phyloP scores from a whole-genome alignment of 2,113 vertebrate genomes.

The Dipodomys merriami region DNA sequence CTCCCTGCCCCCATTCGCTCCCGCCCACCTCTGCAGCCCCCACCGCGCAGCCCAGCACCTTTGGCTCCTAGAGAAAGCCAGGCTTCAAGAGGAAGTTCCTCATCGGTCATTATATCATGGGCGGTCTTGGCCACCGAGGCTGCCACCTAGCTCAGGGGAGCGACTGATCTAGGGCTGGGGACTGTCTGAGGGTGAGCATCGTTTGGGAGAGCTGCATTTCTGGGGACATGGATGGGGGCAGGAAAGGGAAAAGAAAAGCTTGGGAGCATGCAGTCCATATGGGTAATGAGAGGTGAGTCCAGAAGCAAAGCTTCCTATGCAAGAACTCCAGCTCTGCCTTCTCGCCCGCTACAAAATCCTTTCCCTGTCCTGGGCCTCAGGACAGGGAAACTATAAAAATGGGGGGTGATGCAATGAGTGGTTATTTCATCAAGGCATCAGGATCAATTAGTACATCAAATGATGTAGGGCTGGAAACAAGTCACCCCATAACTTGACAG shows the following conservation, averaged over 20 bases:
- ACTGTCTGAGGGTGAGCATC: too few species aligned
- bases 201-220: too few species aligned
- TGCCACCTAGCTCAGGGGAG: background rate
- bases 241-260: background rate
- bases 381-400: constrained; percentile 22
- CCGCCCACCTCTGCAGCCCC: constrained; percentile 45
- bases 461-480: background rate
- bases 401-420: background rate
- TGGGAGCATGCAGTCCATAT: background rate
- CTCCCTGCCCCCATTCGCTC: constrained; percentile 21
- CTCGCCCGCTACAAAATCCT: background rate
- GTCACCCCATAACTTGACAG: background rate
- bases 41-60: constrained; percentile 49
- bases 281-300: background rate
- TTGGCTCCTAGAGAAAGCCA: constrained; percentile 66
- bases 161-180: background rate
- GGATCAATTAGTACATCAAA: background rate
- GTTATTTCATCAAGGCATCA: background rate
- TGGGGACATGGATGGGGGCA: too few species aligned
- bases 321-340: background rate
- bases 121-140: constrained; percentile 30
- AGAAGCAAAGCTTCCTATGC: too few species aligned
- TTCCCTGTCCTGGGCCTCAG: background rate
- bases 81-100: constrained; percentile 79
- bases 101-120: constrained; percentile 66